Evolutionary conservation across 2,797 vertebrate genomes (phyloP).

Genomic region (Capromys pilorides): DNA sequence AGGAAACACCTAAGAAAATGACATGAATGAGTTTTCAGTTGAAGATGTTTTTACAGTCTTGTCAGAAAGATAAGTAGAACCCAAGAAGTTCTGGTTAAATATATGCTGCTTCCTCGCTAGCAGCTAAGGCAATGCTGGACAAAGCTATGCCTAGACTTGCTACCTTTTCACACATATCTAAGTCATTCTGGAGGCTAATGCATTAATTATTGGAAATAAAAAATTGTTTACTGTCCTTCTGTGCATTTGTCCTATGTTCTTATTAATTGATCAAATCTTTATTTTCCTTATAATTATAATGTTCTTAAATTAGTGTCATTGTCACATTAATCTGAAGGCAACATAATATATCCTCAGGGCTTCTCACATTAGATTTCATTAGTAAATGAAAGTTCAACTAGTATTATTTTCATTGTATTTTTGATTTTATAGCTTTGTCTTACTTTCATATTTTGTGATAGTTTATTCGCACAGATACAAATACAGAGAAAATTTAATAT

Average conservation of each 20-base stretch:
- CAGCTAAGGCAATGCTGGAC: background rate
- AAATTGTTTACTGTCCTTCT: background rate
- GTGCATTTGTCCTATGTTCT: background rate
- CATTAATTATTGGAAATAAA: constrained; percentile 7
- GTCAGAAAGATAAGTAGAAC: background rate
- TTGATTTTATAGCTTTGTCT: constrained; percentile 4
- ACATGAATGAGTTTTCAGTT: background rate
- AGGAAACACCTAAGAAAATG: background rate
- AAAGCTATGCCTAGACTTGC: background rate
- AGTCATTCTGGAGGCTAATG: background rate
- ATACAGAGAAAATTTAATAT: background rate
- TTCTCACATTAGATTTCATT: background rate
- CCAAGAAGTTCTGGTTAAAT: background rate
- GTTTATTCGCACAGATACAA: background rate
- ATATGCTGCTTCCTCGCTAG: background rate
- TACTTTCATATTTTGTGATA: constrained; percentile 18
- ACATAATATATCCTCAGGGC: background rate
- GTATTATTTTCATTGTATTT: background rate
- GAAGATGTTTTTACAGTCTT: background rate
- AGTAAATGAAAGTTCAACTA: background rate
- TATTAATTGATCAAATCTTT: background rate
- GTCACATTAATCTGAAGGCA: constrained; percentile 27
- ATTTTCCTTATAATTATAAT: background rate
- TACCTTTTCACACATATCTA: background rate
- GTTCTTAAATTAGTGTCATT: background rate